A percentile compares a stretch with the other conserved stretches of the same genome.
Evolutionary conservation across 1,140 invertebrate genomes (phyloP).

Genomic region (Copidosoma floridanum): DNA sequence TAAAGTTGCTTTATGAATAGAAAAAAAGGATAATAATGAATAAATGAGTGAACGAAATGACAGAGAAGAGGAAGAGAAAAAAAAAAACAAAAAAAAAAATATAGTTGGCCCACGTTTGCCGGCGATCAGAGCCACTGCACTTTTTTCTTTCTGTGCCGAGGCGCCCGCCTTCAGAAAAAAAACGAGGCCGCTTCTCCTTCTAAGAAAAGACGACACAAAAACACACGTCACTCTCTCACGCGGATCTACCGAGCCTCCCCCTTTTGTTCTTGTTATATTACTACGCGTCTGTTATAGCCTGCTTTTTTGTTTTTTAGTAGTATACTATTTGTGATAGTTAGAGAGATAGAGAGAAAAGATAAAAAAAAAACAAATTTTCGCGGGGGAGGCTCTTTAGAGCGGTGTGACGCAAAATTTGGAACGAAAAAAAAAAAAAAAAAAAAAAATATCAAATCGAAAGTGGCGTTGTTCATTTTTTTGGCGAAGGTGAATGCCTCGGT

Average conservation of each 20-base stretch:
- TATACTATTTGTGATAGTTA: not conserved
- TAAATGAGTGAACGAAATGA: too few relatives aligned
- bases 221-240: too few relatives aligned
- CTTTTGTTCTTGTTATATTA: slow-evolving; percentile 16
- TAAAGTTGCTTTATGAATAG: slow-evolving; percentile 9
- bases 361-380: not conserved
- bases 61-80: too few relatives aligned
- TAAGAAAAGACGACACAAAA: not conserved
- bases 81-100: too few relatives aligned
- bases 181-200: not conserved
- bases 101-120: not conserved
- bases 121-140: not conserved
- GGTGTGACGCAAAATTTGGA: slow-evolving; percentile 2
- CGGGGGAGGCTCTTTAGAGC: slow-evolving; percentile 3
- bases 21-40: too few relatives aligned
- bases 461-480: not conserved
- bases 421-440: too few relatives aligned
- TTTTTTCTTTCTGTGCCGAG: not conserved
- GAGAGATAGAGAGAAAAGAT: too few relatives aligned
- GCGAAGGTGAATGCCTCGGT: too few relatives aligned
- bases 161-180: not conserved
- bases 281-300: not conserved
- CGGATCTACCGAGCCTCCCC: not conserved
- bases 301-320: not conserved
- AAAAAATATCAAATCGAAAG: too few relatives aligned